These are phyloP conservation scores for Ptilodon capucinus DNA, from an alignment of 2,888 invertebrate species.

Conservation along the genomic window DNA sequence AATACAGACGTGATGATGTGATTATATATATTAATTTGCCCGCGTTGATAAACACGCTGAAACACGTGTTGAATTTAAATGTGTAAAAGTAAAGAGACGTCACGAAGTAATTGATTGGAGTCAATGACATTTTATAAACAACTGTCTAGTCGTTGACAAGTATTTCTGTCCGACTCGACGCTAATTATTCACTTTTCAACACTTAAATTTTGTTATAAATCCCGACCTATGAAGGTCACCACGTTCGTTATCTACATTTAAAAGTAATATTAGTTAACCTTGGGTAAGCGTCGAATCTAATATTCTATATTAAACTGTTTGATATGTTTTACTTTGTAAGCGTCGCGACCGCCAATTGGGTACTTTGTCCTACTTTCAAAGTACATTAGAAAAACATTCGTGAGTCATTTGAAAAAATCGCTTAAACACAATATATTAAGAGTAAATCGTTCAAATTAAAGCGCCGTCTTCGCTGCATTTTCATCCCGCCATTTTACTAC, in stretches of 20 bases:
- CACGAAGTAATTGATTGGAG: not conserved
- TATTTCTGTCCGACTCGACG: not conserved
- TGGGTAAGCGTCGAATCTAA: conserved; percentile 6
- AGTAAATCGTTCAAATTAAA: not conserved
- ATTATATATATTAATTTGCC: too few relatives aligned
- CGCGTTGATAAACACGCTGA: not conserved
- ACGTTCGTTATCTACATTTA: conserved; percentile 15
- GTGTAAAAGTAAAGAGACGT: not conserved
- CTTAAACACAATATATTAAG: not conserved
- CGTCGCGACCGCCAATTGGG: conserved; percentile 1
- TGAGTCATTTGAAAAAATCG: not conserved
- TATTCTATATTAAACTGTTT: conserved; percentile 6
- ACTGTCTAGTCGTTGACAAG: not conserved
- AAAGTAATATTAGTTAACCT: conserved; percentile 18
- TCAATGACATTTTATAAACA: not conserved
- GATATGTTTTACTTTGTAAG: conserved; percentile 7
- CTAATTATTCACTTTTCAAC: not conserved
- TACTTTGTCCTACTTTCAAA: conserved; percentile 9
- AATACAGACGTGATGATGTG: too few relatives aligned
- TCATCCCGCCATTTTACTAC: not conserved
- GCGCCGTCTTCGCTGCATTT: not conserved
- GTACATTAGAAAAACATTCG: not conserved
- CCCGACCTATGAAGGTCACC: conserved; percentile 21
- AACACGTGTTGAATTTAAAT: not conserved
- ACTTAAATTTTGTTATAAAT: not conserved